Conservation (phyloP, 2,797 vertebrate species). For the Luscinia megarhynchos region DNA sequence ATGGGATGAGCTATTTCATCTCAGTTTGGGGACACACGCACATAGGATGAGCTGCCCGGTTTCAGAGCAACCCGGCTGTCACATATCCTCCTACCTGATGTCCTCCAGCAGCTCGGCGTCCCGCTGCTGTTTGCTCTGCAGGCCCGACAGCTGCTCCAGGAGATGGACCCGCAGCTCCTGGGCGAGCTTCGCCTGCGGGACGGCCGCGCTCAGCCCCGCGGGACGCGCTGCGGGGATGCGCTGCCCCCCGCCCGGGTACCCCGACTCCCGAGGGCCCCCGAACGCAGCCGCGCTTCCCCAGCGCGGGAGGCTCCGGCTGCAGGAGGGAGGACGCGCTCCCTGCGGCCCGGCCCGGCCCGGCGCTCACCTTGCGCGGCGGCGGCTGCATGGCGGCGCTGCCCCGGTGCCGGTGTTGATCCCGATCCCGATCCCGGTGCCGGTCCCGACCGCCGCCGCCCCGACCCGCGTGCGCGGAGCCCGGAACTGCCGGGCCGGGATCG, state of each 20-base stretch:
- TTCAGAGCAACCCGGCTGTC: background rate
- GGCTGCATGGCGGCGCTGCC: constrained; percentile 70
- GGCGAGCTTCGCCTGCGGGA: constrained; percentile 84
- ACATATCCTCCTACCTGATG: constrained; percentile 79
- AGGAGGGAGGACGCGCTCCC: background rate
- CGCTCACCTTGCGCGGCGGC: constrained; percentile 78
- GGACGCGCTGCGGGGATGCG: background rate
- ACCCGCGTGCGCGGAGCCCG: background rate
- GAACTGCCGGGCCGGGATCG: background rate
- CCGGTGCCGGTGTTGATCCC: background rate
- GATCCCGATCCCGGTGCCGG: too few species aligned
- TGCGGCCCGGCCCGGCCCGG: background rate
- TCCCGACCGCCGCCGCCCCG: background rate
- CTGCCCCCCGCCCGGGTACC: background rate
- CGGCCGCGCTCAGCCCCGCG: background rate
- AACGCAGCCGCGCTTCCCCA: background rate
- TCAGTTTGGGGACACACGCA: background rate
- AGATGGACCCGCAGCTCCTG: constrained; percentile 88
- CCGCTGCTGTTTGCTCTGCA: constrained; percentile 86
- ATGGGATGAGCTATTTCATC: background rate
- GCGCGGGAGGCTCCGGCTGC: background rate
- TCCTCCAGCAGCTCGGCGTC: constrained; percentile 89
- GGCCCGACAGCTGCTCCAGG: constrained; percentile 84
- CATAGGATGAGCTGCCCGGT: background rate
- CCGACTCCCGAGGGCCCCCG: background rate